Evolutionary conservation across 2,113 vertebrate species (phyloP), one percentile per base, ranked within the genome.

Genomic region (Oreotragus oreotragus): DNA sequence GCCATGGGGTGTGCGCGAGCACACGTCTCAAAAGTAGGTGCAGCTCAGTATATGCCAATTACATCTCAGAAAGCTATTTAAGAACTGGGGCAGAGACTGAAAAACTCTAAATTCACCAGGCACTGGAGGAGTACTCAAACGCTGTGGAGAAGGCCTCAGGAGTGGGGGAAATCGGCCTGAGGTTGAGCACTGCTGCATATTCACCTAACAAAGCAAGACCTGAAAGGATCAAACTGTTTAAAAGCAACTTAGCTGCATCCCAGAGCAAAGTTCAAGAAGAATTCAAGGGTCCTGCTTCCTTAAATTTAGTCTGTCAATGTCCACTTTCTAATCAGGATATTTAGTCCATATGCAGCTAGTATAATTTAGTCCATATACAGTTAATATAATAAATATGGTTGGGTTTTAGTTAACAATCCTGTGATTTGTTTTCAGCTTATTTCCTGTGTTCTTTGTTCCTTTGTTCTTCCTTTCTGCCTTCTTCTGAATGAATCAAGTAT

Each of bases 121-220:
- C 62, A 70, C 12, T 25, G 79, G 92, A 27, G n/a, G 76, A 94
- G 39, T 45, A 16, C 23, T 57, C 39, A 25, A 33, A 60, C 30
- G 27, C 33, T 55, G 49, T 33, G 12, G 28, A 70, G 27, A 53
- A 43, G n/a, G 60, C 39, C 85, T 55, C 85, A 23, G 73, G 43
- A 88, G 39, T 57, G 36, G 49, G 60, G 60, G 47, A 47, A 83
- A 70, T 70, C 36, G 7, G 51, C 51, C 60, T 89, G 15, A 70
- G 76, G 19, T 17, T 25, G 23, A 89, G 60, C 77, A 49, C 93
- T 58, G 51, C 51, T 25, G 77, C 49, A 81, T 76, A 70, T 3
- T 8, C 43, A 94, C 30, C 25, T 30, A 70, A 79, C 58, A 88
- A 94, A 94, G 58, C 84, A 81, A 94, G 76, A 81, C 53, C 76